These are phyloP conservation scores for Drosophila baimaii DNA, from an alignment of 1,140 invertebrate species.

Conservation along the genomic window DNA sequence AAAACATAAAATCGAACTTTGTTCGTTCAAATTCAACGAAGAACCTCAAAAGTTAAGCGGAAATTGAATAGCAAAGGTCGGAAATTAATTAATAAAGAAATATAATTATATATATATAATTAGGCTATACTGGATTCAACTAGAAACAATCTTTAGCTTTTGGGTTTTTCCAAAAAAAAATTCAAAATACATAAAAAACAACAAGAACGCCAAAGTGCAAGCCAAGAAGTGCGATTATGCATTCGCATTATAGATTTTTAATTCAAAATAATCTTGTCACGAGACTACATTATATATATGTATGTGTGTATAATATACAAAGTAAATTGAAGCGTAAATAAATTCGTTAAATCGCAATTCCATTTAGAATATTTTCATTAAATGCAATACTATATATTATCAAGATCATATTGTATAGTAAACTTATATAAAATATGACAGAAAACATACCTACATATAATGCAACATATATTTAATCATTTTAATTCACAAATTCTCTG, in stretches of 20 bases:
- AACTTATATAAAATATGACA: background rate
- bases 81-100: background rate
- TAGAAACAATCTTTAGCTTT: background rate
- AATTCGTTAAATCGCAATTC: constrained; percentile 3
- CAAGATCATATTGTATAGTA: background rate
- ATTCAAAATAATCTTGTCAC: background rate
- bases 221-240: background rate
- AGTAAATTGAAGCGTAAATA: background rate
- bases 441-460: background rate
- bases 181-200: background rate
- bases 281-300: background rate
- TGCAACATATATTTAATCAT: background rate
- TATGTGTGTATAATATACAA: background rate
- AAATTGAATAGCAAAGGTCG: constrained; percentile 6
- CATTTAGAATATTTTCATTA: background rate
- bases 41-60: background rate
- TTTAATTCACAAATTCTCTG: constrained; percentile 9
- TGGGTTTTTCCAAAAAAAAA: background rate
- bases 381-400: background rate
- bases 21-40: background rate
- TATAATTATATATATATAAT: background rate
- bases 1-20: background rate
- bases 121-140: too few species aligned
- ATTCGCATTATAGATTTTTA: background rate
- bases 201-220: background rate